Conservation (phyloP, 2,797 vertebrate species). For the Coreius guichenoti region DNA sequence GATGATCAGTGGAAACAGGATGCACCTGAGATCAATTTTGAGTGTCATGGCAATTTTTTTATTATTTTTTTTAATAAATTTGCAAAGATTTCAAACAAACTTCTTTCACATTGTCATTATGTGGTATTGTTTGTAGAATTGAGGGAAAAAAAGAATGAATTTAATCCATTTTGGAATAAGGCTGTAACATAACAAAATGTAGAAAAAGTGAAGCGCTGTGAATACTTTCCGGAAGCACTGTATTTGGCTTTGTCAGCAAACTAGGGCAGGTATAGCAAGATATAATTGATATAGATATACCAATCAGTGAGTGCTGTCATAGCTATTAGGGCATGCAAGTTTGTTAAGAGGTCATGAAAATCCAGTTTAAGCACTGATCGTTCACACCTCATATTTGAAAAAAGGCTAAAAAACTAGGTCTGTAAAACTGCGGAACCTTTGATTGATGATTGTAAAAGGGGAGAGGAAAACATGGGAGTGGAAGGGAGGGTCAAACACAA, state of each 20-base stretch:
- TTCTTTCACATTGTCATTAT: no score
- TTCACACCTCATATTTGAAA: background rate
- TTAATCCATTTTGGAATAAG: no score
- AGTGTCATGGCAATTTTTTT: no score
- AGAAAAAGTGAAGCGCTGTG: no score
- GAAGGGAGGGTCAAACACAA: background rate
- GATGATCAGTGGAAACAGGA: no score
- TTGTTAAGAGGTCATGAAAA: background rate
- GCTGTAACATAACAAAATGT: no score
- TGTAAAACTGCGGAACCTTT: background rate
- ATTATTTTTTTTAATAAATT: no score
- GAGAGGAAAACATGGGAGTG: background rate
- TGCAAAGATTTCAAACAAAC: no score
- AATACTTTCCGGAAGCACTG: no score
- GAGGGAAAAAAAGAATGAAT: no score
- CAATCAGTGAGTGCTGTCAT: background rate
- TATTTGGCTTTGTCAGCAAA: background rate
- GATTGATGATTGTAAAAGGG: background rate
- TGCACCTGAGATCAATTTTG: no score
- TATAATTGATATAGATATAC: background rate
- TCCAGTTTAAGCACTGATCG: background rate
- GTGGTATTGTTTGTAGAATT: no score
- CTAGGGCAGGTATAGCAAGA: background rate
- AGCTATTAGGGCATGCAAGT: background rate
- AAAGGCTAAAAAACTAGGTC: background rate